phyloP scores from a whole-genome alignment of 2,113 vertebrate genomes.

The Mixornis gularis region DNA sequence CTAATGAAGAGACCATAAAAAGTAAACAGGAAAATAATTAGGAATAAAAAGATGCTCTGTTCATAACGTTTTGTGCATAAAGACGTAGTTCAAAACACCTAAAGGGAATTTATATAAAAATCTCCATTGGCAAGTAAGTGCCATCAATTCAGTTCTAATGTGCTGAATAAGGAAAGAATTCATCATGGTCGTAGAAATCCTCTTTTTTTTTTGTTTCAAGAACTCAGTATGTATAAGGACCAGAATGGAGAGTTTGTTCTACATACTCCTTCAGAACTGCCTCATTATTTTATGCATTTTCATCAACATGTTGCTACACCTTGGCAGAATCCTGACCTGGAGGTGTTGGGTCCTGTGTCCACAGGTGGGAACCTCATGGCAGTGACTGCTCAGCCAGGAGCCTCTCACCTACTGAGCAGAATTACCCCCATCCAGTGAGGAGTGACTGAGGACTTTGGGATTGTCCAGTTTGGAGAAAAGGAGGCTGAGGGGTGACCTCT shows the following conservation, averaged over 20 bases:
- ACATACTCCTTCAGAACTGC: background rate
- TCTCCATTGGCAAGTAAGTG: background rate
- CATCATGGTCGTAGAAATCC: rapidly evolving
- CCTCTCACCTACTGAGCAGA: background rate
- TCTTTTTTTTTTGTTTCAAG: background rate
- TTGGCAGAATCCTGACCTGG: background rate
- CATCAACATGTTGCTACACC: rapidly evolving
- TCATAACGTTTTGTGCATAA: background rate
- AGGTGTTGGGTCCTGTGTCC: rapidly evolving
- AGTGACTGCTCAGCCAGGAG: background rate
- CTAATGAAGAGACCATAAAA: background rate
- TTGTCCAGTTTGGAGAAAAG: background rate
- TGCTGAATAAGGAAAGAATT: background rate
- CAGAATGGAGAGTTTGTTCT: background rate
- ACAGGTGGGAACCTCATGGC: rapidly evolving
- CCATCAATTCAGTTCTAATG: background rate
- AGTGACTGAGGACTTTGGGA: rapidly evolving
- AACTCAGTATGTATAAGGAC: background rate
- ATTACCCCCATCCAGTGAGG: background rate
- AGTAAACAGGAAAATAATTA: slow-evolving; percentile 29
- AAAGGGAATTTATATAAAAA: background rate
- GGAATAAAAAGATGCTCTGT: background rate
- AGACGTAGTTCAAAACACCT: background rate
- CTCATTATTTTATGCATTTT: background rate
- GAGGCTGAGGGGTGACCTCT: background rate